Base-by-base conservation (phyloP, 92 coral and sea anemone genomes). In the Epizoanthus ramosus region DNA sequence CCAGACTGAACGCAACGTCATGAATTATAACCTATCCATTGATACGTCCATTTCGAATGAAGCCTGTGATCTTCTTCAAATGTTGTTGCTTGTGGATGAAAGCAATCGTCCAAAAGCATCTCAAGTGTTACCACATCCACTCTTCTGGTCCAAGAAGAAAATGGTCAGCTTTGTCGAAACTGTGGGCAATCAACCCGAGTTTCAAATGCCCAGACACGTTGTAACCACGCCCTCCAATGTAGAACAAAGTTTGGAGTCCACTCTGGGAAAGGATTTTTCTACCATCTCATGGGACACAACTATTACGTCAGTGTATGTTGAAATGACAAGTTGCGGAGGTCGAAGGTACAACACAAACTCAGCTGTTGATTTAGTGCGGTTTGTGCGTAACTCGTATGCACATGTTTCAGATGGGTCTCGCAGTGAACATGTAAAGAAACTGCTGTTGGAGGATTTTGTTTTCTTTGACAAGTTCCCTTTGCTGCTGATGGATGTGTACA, bases 401-500 rank as follows among this genome's bases (percentile, higher is more conserved):
- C 92, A 89, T 66, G 75, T 73, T n/a, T 74, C 90, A 8, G 86
- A 80, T 17, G 16, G 14, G 67, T 24, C 45, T 28, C 90, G 86
- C n/a, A 25, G 69, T 56, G 18, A 66, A 1, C 60, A 37, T 7
- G 67, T 77, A 24, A 69, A 58, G 19, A 47, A 88, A 35, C 45
- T 71, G 22, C 57, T 88, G 22, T 60, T 88, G 13, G 68, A 79
- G 5, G 68, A 74, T 52, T 75, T 31, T 54, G 82, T 88, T 60
- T 84, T 88, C 74, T 63, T 88, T 35, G 79, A 84, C n/a, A 17
- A 71, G 24, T 88, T 84, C 41, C 91, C 91, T 18, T 22, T 56
- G 22, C 87, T 88, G 63, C 74, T 88, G 76, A 88, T 88, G 37
- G 91, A 88, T 47, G 88, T 88, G 31, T 88, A 71, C 83, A 88